Evolutionary conservation across 2,888 invertebrate genomes (phyloP).

Genomic region (Nasonovia ribisnigri): DNA sequence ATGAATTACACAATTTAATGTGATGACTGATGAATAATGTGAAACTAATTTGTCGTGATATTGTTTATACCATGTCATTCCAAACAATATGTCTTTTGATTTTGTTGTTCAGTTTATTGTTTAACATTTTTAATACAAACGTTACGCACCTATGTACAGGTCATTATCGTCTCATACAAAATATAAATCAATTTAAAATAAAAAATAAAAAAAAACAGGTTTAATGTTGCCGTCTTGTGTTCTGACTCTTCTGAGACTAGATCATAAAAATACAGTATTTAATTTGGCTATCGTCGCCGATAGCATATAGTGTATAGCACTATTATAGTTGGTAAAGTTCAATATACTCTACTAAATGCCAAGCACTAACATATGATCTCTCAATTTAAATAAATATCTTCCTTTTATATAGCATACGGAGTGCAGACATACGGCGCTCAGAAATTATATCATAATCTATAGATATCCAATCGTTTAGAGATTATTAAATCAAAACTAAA

Average conservation of each 20-base stretch:
- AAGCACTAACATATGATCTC: slow-evolving; percentile 39
- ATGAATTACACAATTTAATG: slow-evolving; percentile 7
- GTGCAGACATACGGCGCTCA: background rate
- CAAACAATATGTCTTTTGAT: background rate
- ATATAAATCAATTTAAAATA: slow-evolving; percentile 25
- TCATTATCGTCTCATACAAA: slow-evolving; percentile 5
- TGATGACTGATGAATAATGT: slow-evolving; percentile 1
- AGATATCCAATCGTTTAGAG: background rate
- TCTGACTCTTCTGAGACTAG: slow-evolving; percentile 1
- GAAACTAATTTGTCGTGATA: background rate
- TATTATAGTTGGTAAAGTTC: slow-evolving; percentile 41
- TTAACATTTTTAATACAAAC: slow-evolving; percentile 1
- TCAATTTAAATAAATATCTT: slow-evolving; percentile 43
- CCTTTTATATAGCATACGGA: background rate
- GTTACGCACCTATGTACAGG: background rate
- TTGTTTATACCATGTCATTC: background rate
- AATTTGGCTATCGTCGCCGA: slow-evolving; percentile 42
- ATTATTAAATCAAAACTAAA: slow-evolving; percentile 15
- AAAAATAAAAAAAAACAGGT: slow-evolving; percentile 53
- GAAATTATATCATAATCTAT: slow-evolving; percentile 33
- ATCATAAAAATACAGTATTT: slow-evolving; percentile 55
- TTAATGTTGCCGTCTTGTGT: background rate
- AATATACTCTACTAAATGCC: slow-evolving; percentile 62
- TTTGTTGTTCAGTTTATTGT: slow-evolving; percentile 8
- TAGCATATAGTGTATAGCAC: slow-evolving; percentile 20